Evolutionary conservation across 1,140 invertebrate species (phyloP).

Genomic region (Platyscapa corneri): DNA sequence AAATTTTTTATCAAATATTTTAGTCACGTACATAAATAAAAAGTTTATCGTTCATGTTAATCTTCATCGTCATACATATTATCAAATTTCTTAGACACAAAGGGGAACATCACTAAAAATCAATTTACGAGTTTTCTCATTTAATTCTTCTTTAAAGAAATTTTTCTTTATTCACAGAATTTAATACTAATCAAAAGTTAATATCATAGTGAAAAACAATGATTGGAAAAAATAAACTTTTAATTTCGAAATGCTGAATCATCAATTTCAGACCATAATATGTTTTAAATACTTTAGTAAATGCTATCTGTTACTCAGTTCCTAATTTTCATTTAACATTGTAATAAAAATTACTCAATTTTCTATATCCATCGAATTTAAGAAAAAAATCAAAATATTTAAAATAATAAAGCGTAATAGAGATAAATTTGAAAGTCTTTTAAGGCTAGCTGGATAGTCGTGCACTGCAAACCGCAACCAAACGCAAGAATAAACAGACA

Average conservation of each 20-base stretch:
- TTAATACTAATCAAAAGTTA: too few relatives aligned
- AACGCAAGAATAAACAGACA: too few relatives aligned
- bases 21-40: background rate
- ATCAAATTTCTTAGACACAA: background rate
- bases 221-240: too few relatives aligned
- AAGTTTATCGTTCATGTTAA: background rate
- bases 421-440: background rate
- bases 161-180: too few relatives aligned
- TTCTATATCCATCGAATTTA: background rate
- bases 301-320: too few relatives aligned
- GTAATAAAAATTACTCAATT: too few relatives aligned
- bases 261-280: too few relatives aligned
- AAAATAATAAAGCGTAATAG: background rate
- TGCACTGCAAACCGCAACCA: background rate
- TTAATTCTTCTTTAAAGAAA: background rate
- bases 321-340: too few relatives aligned
- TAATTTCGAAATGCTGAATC: too few relatives aligned
- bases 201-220: too few relatives aligned
- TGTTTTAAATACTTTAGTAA: too few relatives aligned
- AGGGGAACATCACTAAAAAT: slow-evolving; percentile 21
- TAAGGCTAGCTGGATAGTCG: too few relatives aligned
- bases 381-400: background rate
- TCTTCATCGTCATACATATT: slow-evolving; percentile 10
- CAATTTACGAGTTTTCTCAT: background rate
- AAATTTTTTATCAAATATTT: background rate